Base-by-base conservation (phyloP, 2,797 vertebrate genomes). In the Ptychadena robeensis region DNA sequence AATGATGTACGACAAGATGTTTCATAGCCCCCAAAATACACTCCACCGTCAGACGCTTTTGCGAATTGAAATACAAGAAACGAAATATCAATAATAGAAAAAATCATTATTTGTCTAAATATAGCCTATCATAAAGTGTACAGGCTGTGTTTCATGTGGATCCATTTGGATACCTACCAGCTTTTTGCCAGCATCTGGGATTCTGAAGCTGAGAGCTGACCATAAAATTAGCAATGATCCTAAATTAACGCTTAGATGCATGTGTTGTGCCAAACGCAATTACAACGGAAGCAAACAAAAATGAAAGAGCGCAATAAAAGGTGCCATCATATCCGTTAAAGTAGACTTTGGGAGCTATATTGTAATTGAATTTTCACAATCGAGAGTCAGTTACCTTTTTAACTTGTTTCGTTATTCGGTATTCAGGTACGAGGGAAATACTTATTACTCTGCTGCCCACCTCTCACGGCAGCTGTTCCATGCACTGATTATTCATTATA, bases 51-150 rank as follows among this genome's bases (percentile, higher is more conserved):
- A 34, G 63, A 38, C 30, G 74, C 32, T 40, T 67, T 22, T 64
- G 27, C 61, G 44, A 79, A 79, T 27, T 57, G 63, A 67, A 74
- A 73, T 73, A 63, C 53, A 27, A 68, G 64, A 32, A 28, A 32
- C 63, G 28, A 84, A 84, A 83, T 59, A 84, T 76, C 78, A 75
- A 80, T 85, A 85, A 85, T 85, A 85, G 83, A 85, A 85, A n/a
- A 85, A 85, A 85, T 85, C 78, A 85, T 85, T 85, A 85, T 85
- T 85, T 85, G 72, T 80, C 83, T 85, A 80, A 80, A 85, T 65
- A 76, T 72, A 37, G 83, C 59, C 48, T 80, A 85, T 80, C 81
- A 78, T 64, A 80, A 75, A 80, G 75, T 37, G 77, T 85, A 85
- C 78, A 85, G n/a, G 83, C 83, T 85, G 83, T 71, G 83, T 40